Conservation (phyloP, 2,888 invertebrate genomes). For the Celastrina argiolus region DNA sequence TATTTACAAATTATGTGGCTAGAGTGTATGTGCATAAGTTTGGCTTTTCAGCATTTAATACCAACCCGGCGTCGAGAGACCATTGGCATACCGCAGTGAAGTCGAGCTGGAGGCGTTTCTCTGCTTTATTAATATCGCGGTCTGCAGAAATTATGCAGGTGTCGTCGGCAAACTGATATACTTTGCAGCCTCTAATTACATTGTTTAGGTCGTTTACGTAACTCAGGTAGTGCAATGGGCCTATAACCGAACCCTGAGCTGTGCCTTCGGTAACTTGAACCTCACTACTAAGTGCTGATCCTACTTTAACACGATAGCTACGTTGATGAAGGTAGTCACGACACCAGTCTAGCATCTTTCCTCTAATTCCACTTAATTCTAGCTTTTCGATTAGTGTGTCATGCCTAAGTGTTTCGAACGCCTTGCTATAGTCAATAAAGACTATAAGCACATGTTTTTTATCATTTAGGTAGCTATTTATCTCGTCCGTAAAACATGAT, state of each 20-base stretch:
- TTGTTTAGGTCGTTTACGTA: constrained; percentile 1
- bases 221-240: background rate
- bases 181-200: background rate
- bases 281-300: background rate
- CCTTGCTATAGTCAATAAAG: background rate
- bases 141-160: no score
- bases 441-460: constrained; percentile 13
- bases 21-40: no score
- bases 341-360: background rate
- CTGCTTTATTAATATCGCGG: no score
- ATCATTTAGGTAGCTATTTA: background rate
- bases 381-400: constrained; percentile 1
- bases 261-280: background rate
- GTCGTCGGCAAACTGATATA: background rate
- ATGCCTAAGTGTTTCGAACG: constrained; percentile 22
- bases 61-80: no score
- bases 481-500: background rate
- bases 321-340: background rate
- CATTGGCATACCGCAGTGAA: no score
- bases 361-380: background rate
- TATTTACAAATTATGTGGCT: no score
- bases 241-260: background rate
- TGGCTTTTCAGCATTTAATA: no score
- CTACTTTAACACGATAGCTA: background rate
- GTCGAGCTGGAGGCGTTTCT: no score